Evolutionary conservation across 2,888 invertebrate species (phyloP), one percentile per base, ranked within the genome.

Genomic region (Miltochrista miniata): DNA sequence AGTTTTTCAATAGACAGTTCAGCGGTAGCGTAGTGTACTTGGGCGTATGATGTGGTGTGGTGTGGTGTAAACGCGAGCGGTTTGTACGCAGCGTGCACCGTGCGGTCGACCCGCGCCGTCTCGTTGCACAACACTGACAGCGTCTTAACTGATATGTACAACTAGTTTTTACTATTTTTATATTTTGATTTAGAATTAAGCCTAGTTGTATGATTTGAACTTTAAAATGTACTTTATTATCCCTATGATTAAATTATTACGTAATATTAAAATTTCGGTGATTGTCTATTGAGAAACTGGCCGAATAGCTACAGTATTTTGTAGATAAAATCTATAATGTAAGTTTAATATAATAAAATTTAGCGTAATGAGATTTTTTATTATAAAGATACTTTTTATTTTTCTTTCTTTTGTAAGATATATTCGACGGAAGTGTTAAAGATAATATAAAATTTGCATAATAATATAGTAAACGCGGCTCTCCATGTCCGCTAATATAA

Each of bases 401-500:
- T 87, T 86, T 81, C 85, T 89, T 91, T 88, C 88, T 90, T 91
- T 90, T 91, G 90, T 91, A 90, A 89, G 90, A 91, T 90, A 90
- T 90, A 91, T 90, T 91, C 88, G 91, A 91, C 85, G 90, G 87
- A 90, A 90, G 88, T 90, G 90, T 90, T 90, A 90, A 91, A 93
- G 91, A 92, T 93, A 93, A 92, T 92, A 93, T 93, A 93, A 93
- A 92, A 93, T 93, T 92, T 92, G 92, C 92, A 90, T 91, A 92
- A 88, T 90, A 93, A 93, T 94, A 93, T 92, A 92, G 68, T 64
- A 55, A 93, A 92, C 93, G 93, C 93, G 94, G 93, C 92, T 90
- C 93, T 93, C 94, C 93, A 93, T 93, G 93, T 92, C 93, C 93
- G 94, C 93, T 85, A 92, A 92, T 93, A 93, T 90, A 92, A 95